Evolutionary conservation across 2,113 vertebrate species (phyloP).

Genomic region (Guaruba guarouba): DNA sequence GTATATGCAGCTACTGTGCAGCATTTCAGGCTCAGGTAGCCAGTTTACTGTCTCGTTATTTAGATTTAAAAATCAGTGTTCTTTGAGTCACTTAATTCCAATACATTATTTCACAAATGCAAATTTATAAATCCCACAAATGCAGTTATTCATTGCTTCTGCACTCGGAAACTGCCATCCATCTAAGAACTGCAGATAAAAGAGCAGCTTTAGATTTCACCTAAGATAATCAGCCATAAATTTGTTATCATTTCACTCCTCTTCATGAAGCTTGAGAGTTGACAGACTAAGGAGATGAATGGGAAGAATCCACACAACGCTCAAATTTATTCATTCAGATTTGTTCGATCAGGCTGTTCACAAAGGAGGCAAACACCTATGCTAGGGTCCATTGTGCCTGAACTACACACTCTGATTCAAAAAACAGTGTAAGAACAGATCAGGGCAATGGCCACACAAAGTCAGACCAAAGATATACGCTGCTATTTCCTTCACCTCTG

Average conservation of each 20-base stretch:
- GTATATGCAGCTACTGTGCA: neutral
- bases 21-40: neutral
- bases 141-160: neutral
- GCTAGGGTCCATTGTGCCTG: accelerated
- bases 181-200: neutral
- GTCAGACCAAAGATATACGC: neutral
- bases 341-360: neutral
- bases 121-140: conserved; percentile 10
- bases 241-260: conserved; percentile 23
- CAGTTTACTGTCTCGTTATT: neutral
- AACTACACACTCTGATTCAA: neutral
- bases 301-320: neutral
- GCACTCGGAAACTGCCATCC: neutral
- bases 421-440: neutral
- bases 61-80: neutral
- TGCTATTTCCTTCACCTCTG: neutral
- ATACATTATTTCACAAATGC: neutral
- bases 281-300: neutral
- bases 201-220: conserved; percentile 42
- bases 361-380: neutral
- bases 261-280: neutral
- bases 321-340: neutral
- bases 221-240: conserved; percentile 11
- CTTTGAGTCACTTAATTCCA: neutral
- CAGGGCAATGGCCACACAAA: neutral